A percentile compares a stretch with the other conserved stretches of the same genome.
Evolutionary conservation across 2,797 vertebrate species (phyloP).

Genomic region (Pelochelys cantorii): DNA sequence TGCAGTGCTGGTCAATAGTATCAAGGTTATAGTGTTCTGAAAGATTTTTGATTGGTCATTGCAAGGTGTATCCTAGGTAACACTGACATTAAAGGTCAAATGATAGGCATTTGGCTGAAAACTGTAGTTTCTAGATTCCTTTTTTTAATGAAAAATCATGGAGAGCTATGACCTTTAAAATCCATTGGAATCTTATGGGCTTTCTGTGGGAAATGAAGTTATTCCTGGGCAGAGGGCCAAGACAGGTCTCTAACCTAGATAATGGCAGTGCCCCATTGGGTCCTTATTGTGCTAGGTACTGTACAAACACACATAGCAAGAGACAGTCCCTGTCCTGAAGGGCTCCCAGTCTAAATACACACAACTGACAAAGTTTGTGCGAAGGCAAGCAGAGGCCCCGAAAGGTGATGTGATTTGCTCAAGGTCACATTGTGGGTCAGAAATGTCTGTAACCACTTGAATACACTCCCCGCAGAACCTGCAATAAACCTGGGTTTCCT

Average conservation of each 20-base stretch:
- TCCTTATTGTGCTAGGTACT: background rate
- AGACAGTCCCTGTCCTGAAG: background rate
- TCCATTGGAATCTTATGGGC: background rate
- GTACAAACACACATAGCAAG: background rate
- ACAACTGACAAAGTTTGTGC: rapidly evolving
- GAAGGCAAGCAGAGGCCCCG: background rate
- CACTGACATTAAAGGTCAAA: slow-evolving; percentile 61
- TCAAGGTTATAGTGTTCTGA: slow-evolving; percentile 68
- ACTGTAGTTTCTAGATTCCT: background rate
- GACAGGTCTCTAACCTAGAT: rapidly evolving
- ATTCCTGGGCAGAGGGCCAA: background rate
- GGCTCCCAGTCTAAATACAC: background rate
- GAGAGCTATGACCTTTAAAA: background rate
- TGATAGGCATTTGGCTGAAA: background rate
- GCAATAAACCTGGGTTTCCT: rapidly evolving
- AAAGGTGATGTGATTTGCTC: rapidly evolving
- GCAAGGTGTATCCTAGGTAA: background rate
- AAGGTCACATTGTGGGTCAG: background rate
- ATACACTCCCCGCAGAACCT: background rate
- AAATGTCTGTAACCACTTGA: rapidly evolving
- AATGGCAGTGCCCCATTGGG: background rate
- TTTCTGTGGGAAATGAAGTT: background rate
- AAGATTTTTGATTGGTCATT: slow-evolving; percentile 53
- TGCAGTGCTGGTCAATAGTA: slow-evolving; percentile 79
- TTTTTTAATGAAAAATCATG: background rate